Base-by-base conservation (phyloP, 2,888 invertebrate species). In the Lycocerus yunnanus region DNA sequence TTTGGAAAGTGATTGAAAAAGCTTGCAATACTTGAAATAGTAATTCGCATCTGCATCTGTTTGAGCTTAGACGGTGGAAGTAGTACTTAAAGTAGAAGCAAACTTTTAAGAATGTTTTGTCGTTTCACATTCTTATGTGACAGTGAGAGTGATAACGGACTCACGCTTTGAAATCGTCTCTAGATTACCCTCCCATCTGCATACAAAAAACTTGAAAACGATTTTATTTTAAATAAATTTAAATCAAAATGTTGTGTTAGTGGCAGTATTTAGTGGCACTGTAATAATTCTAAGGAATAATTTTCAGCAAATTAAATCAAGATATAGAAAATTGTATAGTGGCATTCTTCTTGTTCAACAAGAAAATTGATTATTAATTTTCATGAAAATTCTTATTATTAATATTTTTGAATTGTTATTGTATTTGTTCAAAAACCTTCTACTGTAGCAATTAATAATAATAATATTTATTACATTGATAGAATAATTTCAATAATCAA, bases 131-230 rank as follows among this genome's bases (percentile, higher is more conserved):
- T 82, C 83, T 83, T 73, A 78, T 71, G 73, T 74, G 79, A 76
- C 77, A 79, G 80, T 78, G 80, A 79, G 82, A 79, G 83, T 82
- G 85, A 85, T 85, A 85, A 85, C 84, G 84, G 83, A 81, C 82
- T 82, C 83, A 82, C 82, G 82, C 84, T 85, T 85, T 84, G 84
- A 84, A 84, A 84, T 85, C 84, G 83, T 82, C 82, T 83, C 81
- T 84, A 82, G 83, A 84, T 84, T 84, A 82, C 82, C 83, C 83
- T 82, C 82, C 82, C 82, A 84, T 83, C 83, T 84, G 81, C 83
- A 84, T 84, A 79, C 82, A 77, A 79, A 80, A 73, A 75, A 68
- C 60, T 70, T 66, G 70, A 58, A 70, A 76, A 74, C 72, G 77
- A 76, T 74, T 73, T 73, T 43, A 24, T 14, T 63, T 63, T 63